phyloP scores from a whole-genome alignment of 2,888 invertebrate genomes.

The Gymnocheta viridis region DNA sequence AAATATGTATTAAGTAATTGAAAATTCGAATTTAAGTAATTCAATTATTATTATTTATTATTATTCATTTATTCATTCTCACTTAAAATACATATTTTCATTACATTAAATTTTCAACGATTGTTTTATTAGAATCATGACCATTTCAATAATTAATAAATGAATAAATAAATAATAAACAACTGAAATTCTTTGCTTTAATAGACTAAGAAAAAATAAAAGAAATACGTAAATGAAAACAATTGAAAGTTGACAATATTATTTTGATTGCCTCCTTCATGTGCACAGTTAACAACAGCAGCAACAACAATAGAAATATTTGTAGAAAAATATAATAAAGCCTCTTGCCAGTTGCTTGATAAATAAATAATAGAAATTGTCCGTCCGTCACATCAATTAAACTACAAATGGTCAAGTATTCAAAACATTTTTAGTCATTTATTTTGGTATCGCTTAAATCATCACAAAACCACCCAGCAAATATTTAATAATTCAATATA shows the following conservation, averaged over 20 bases:
- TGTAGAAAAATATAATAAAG: not conserved
- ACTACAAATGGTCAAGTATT: conserved; percentile 35
- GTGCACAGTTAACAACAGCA: not conserved
- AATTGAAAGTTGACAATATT: conserved; percentile 3
- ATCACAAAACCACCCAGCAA: not conserved
- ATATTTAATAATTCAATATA: not conserved
- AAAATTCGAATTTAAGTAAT: too few relatives aligned
- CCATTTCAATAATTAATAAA: not conserved
- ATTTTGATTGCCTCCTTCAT: conserved; percentile 6
- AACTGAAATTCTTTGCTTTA: conserved; percentile 26
- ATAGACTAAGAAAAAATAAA: not conserved
- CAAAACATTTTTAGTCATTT: conserved; percentile 15
- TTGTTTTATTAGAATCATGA: conserved; percentile 1
- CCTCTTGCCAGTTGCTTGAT: not conserved
- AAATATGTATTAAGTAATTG: too few relatives aligned
- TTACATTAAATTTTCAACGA: conserved; percentile 14
- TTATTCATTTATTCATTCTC: too few relatives aligned
- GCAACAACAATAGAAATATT: not conserved
- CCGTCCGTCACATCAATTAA: not conserved
- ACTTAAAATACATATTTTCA: not conserved
- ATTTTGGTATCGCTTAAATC: conserved; percentile 31
- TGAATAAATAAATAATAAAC: conserved; percentile 6
- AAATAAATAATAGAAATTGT: conserved; percentile 4
- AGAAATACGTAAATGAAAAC: not conserved
- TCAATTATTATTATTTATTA: too few relatives aligned